These are phyloP conservation scores for Phalacrocorax brasilianus DNA, from an alignment of 2,113 vertebrate genomes.

Conservation along the genomic window DNA sequence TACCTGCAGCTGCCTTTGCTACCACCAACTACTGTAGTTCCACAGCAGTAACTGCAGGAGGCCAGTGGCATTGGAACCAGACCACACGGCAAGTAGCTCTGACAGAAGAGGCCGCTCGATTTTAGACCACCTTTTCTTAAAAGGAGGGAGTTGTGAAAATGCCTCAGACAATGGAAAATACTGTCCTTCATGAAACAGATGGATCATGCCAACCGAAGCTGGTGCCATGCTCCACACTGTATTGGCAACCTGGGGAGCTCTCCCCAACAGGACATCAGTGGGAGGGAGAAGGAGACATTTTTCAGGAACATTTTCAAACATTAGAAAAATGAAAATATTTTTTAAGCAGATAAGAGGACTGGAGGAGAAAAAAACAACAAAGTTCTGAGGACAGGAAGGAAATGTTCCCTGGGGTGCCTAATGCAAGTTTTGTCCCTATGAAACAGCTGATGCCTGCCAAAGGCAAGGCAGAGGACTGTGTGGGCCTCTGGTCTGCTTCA, in stretches of 20 bases:
- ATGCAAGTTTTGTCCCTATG: background rate
- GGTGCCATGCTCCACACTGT: background rate
- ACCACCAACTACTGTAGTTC: background rate
- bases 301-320: background rate
- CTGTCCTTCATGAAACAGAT: background rate
- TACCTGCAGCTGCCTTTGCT: background rate
- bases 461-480: background rate
- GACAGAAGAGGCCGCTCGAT: background rate
- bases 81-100: background rate
- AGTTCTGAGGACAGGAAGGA: conserved; percentile 6
- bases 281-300: background rate
- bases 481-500: background rate
- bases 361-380: background rate
- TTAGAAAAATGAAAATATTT: background rate
- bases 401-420: background rate
- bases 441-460: background rate
- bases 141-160: background rate
- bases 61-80: background rate
- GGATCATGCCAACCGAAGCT: background rate
- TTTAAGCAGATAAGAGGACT: background rate
- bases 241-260: background rate
- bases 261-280: background rate
- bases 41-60: background rate
- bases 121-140: background rate
- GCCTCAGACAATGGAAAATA: background rate